Evolutionary conservation across 2,888 invertebrate genomes (phyloP), one percentile per base, ranked within the genome.

Genomic region (Atethmia centrago): DNA sequence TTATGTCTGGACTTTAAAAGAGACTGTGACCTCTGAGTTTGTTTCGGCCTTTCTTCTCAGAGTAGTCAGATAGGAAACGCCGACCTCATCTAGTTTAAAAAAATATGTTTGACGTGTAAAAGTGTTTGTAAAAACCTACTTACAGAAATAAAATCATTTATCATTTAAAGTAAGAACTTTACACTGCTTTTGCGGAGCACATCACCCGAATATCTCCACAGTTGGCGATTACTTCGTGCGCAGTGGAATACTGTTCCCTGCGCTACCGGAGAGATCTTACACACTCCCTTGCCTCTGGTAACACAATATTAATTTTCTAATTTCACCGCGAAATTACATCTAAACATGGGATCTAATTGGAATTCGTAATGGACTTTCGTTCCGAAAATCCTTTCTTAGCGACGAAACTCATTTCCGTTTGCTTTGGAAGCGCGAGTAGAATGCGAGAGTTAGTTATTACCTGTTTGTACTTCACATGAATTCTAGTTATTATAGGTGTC

Each of bases 281-380:
- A 61, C 42, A 68, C 67, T 53, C 80, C 59, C 68, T 61, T 53
- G 40, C 74, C 83, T 80, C 68, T 74, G 66, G 83, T 80, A 83
- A 82, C 85, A 88, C 88, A 88, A 91, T 90, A 90, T 91, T 90
- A 88, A 90, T 92, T 92, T 92, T 91, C 88, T 92, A 91, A 93
- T 92, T 92, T 89, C 85, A 82, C 87, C 77, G 79, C 84, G 85
- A 89, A 92, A 92, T 93, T 90, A 92, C 89, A 91, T 91, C 89
- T 90, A 91, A 92, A 90, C 90, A 91, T 88, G 85, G 87, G 84
- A 89, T 90, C 88, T 90, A 92, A 92, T 92, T 92, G 90, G 86
- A 91, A 91, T 91, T 88, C 89, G 89, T 92, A 91, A 92, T 89
- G 83, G 89, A 86, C 89, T 89, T 90, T 89, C 88, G 90, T 90